Evolutionary conservation across 2,888 invertebrate species (phyloP), one percentile per base, ranked within the genome.

Genomic region (Rugalucina vietnamica): DNA sequence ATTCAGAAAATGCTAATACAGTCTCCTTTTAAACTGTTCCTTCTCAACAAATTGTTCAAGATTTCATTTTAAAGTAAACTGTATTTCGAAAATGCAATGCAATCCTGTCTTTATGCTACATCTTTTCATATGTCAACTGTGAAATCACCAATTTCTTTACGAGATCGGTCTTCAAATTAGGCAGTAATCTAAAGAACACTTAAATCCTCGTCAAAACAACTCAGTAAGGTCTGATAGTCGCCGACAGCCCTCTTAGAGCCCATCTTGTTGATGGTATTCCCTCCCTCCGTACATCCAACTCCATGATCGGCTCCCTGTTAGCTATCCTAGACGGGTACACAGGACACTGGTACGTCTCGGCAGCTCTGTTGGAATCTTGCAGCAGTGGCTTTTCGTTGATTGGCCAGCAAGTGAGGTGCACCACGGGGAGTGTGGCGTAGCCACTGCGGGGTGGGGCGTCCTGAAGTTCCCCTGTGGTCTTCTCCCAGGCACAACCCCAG

Each of bases 401-500:
- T 0, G 93, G 93, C 92, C 92, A 93, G 86, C 93, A 94, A 21
- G 94, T 94, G 72, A 95, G 90, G 81, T 94, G 94, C n/a, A 95
- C 92, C 1, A 95, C 94, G 14, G 95, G 95, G 32, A 95, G 88
- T 12, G 93, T 83, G 54, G 93, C 92, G 75, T 91, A 93, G 72
- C 91, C 91, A 21, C 91, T 90, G 12, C 92, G 87, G n/a, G 94
- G 93, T 5, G 94, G 93, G 12, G 91, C 84, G 87, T 95, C 95
- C 79, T 93, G 90, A 24, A 95, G 91, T 69, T 95, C 95, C 24
- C 93, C 93, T 2, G 93, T 93, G 36, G 94, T 94, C 88, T 94
- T 95, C 88, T 95, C 95, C 93, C 94, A 95, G 71, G 92, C 91
- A 90, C 94, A 95, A 27, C 94, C 95, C 95, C 95, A 95, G 74